These are phyloP conservation scores for Meloidogyne exigua DNA, from an alignment of 1,140 invertebrate species.

Conservation along the genomic window DNA sequence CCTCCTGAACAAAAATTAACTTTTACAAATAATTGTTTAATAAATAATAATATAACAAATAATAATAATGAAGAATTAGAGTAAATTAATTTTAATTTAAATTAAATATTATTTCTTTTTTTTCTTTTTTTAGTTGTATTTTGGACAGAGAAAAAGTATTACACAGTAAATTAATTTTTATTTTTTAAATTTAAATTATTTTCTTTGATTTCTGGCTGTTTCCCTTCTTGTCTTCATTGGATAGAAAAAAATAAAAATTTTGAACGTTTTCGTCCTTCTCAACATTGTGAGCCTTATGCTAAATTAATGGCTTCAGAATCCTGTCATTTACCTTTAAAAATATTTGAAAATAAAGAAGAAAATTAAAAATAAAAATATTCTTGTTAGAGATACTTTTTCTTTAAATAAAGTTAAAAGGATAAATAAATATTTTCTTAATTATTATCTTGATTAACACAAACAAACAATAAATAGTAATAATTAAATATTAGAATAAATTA, in stretches of 20 bases:
- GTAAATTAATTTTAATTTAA: neutral
- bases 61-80: neutral
- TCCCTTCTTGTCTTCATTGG: constrained; percentile 14
- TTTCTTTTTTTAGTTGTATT: constrained; percentile 11
- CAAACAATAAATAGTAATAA: no score
- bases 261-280: neutral
- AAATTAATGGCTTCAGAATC: neutral
- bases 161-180: neutral
- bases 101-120: no score
- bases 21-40: constrained; percentile 20
- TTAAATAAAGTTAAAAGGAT: no score
- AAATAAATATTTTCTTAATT: no score
- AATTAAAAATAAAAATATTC: neutral
- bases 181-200: no score
- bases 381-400: no score
- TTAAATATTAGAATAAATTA: no score
- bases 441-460: no score
- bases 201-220: neutral
- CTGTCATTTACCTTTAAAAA: neutral
- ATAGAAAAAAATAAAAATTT: neutral
- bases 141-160: constrained; percentile 4
- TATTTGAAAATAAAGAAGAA: neutral
- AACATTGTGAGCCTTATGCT: neutral
- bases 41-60: neutral
- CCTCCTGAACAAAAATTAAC: constrained; percentile 13